Conservation (phyloP, 1,140 invertebrate species). For the Eciton burchellii region DNA sequence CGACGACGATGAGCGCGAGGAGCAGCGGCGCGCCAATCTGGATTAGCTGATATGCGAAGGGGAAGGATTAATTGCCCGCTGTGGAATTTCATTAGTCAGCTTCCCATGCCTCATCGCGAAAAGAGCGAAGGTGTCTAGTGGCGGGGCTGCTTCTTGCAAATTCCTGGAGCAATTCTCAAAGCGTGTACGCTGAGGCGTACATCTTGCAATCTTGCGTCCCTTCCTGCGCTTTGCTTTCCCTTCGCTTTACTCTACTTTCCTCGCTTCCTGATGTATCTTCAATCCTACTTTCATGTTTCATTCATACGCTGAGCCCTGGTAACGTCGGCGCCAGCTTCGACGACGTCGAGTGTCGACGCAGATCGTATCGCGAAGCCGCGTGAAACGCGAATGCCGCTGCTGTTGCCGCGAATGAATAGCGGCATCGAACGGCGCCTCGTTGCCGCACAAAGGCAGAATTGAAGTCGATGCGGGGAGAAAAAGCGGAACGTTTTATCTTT, state of each 20-base stretch:
- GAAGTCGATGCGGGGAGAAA: constrained; percentile 15
- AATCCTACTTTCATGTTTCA: constrained; percentile 12
- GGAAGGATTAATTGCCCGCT: not conserved
- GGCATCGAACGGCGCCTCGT: constrained; percentile 21
- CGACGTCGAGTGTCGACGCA: constrained; percentile 19
- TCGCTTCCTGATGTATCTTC: not conserved
- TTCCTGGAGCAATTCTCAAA: not conserved
- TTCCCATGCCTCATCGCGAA: not conserved
- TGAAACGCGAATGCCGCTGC: constrained; percentile 28
- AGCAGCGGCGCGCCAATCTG: constrained; percentile 7
- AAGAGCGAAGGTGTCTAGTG: not conserved
- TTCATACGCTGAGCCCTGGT: not conserved
- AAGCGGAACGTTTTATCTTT: not conserved
- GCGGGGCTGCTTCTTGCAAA: not conserved
- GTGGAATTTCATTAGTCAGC: constrained; percentile 18
- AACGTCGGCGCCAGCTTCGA: not conserved
- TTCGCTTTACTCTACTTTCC: not conserved
- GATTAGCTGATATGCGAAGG: constrained; percentile 15
- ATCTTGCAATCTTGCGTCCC: not conserved
- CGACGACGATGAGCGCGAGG: not conserved
- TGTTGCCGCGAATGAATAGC: constrained; percentile 18
- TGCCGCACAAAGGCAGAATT: constrained; percentile 39
- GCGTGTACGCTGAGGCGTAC: not conserved
- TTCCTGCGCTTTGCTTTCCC: not conserved
- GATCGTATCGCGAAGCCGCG: constrained; percentile 35